These are phyloP conservation scores for Morone chrysops DNA, from an alignment of 2,113 vertebrate species.

Conservation along the genomic window DNA sequence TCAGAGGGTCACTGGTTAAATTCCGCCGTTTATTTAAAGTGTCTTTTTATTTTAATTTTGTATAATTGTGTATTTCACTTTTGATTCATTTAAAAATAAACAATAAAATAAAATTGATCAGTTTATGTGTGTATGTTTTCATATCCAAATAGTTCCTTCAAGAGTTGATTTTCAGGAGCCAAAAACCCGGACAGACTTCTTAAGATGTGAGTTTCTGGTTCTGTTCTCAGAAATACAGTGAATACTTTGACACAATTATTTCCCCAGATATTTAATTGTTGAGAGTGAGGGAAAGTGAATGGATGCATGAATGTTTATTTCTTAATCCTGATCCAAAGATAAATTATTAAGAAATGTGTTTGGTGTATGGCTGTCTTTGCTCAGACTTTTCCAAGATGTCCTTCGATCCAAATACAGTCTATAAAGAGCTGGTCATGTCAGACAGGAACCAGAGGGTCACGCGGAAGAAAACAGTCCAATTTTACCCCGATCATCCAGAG, in stretches of 20 bases:
- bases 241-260: not conserved
- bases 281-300: not conserved
- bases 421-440: conserved; percentile 82
- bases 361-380: conserved; percentile 5
- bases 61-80: not conserved
- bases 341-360: not conserved
- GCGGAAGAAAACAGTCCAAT: conserved; percentile 72
- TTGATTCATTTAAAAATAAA: not conserved
- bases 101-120: not conserved
- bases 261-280: not conserved
- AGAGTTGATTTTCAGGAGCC: conserved; percentile 80
- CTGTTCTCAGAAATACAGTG: not conserved
- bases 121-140: not conserved
- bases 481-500: conserved; percentile 79
- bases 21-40: no score
- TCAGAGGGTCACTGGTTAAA: no score
- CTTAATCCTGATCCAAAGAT: not conserved
- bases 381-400: conserved; percentile 81
- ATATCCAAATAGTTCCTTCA: conserved; percentile 65
- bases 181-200: conserved; percentile 81
- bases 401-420: conserved; percentile 84
- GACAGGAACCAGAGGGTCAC: conserved; percentile 80
- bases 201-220: conserved; percentile 79
- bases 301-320: not conserved
- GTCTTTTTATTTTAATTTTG: not conserved